phyloP scores from a whole-genome alignment of 2,888 invertebrate species.

The Patella pellucida region DNA sequence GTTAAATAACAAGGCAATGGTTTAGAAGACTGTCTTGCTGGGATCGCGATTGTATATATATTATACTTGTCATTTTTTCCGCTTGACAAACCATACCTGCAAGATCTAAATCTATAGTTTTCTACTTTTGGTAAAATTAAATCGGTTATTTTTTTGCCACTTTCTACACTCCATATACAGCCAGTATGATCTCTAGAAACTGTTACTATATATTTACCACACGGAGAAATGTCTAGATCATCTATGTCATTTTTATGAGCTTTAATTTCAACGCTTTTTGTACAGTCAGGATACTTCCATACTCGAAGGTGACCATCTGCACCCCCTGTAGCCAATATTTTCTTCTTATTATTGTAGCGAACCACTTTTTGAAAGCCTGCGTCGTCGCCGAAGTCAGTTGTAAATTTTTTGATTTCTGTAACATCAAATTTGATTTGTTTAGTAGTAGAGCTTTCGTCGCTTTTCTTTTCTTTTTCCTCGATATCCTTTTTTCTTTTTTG shows the following conservation, averaged over 20 bases:
- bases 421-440: slow-evolving; percentile 69
- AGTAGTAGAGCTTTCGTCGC: slow-evolving; percentile 36
- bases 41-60: slow-evolving; percentile 82
- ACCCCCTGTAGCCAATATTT: slow-evolving; percentile 90
- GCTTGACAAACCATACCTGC: slow-evolving; percentile 78
- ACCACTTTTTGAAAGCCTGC: slow-evolving; percentile 92
- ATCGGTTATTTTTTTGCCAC: slow-evolving; percentile 79
- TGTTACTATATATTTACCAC: slow-evolving; percentile 82
- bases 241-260: slow-evolving; percentile 93
- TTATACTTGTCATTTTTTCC: slow-evolving; percentile 78
- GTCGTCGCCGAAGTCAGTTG: slow-evolving; percentile 73
- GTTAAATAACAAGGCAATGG: slow-evolving; percentile 79
- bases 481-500: slow-evolving; percentile 35
- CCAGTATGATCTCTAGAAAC: slow-evolving; percentile 90
- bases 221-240: slow-evolving; percentile 90
- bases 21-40: slow-evolving; percentile 78
- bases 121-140: slow-evolving; percentile 79
- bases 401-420: slow-evolving; percentile 59
- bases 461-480: slow-evolving; percentile 22
- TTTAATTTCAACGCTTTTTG: slow-evolving; percentile 79
- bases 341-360: slow-evolving; percentile 82
- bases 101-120: slow-evolving; percentile 66
- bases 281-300: slow-evolving; percentile 90
- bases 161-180: slow-evolving; percentile 82
- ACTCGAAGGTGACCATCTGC: slow-evolving; percentile 88